Conservation (phyloP, 2,888 invertebrate genomes). For the Lepetodrilus schrolli region DNA sequence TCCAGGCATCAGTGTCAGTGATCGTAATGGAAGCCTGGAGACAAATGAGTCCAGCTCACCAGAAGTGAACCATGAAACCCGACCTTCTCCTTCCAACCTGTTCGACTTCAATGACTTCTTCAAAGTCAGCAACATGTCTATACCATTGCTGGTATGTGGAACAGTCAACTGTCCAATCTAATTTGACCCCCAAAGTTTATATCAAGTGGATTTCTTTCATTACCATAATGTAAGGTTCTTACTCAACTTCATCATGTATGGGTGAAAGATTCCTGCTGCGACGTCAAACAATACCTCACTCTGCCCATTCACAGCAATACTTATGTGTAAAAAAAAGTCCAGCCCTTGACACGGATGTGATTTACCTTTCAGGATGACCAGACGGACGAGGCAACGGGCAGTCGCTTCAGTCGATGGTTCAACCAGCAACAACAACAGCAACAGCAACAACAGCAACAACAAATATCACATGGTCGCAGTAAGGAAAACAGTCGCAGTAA, state of each 20-base stretch:
- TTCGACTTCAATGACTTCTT: conserved; percentile 91
- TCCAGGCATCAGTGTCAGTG: conserved; percentile 46
- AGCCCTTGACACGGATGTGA: no score
- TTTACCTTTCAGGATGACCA: conserved; percentile 22
- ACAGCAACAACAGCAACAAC: conserved; percentile 29
- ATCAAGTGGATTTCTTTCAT: no score
- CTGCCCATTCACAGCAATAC: no score
- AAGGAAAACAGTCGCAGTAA: conserved; percentile 52
- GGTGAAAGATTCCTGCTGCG: no score
- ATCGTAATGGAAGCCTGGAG: conserved; percentile 67
- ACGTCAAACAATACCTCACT: no score
- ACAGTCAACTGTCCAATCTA: not conserved
- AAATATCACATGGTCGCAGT: no score
- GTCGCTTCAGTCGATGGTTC: conserved; percentile 75
- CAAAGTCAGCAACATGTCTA: conserved; percentile 86
- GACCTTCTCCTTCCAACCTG: conserved; percentile 67
- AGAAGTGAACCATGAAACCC: conserved; percentile 51
- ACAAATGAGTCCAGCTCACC: conserved; percentile 67
- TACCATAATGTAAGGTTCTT: no score
- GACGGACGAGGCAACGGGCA: conserved; percentile 31
- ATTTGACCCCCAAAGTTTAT: not conserved
- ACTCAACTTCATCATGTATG: no score
- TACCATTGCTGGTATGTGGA: conserved; percentile 71
- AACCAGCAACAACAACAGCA: conserved; percentile 79
- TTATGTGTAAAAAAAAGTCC: no score